Evolutionary conservation across 2,113 vertebrate genomes (phyloP), one percentile per base, ranked within the genome.

Genomic region (Phodopus roborovskii): DNA sequence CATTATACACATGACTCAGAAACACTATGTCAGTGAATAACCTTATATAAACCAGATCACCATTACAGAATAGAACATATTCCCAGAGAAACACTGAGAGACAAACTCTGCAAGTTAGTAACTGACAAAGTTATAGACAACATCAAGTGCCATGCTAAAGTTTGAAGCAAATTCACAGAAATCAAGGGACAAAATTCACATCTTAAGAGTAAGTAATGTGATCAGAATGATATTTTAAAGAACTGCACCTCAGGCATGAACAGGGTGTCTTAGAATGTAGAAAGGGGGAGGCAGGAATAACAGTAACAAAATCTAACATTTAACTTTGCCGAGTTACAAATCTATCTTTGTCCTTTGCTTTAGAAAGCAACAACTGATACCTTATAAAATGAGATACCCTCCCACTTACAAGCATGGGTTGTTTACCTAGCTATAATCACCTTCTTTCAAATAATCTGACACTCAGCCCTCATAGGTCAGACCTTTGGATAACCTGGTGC

Each of bases 331-430:
- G 78, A 56, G 39, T 93, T 88, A 83, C 86, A 96, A 96, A 87
- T 96, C 77, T 90, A 93, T 86, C 90, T 94, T 86, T 89, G 53
- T 93, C 70, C 36, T 90, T 78, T 94, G 45, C 91, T 96, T 93
- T 94, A 66, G 79, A 92, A 96, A 94, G 79, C 20, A 82, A 82
- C 78, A 86, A 53, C 58, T 50, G 88, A 82, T 83, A 74, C 74
- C 90, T 94, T 90, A 79, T 95, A 93, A 95, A 97, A 97, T 66
- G 66, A 58, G 70, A 84, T 90, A 94, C 19, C 19, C 10, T 48
- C 45, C 53, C 56, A 60, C 26, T 74, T 73, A 30, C 53, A 89
- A 93, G 86, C 77, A 70, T 85, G 9, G 53, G 10, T 85, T 94
- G 73, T 94, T 94, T 91, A 94, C 94, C 74, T 22, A 71, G 64